Percentiles rank a stretch among this genome's conserved stretches.
Evolutionary conservation across 1,140 invertebrate genomes (phyloP).

Genomic region (Diachasmimorpha longicaudata): DNA sequence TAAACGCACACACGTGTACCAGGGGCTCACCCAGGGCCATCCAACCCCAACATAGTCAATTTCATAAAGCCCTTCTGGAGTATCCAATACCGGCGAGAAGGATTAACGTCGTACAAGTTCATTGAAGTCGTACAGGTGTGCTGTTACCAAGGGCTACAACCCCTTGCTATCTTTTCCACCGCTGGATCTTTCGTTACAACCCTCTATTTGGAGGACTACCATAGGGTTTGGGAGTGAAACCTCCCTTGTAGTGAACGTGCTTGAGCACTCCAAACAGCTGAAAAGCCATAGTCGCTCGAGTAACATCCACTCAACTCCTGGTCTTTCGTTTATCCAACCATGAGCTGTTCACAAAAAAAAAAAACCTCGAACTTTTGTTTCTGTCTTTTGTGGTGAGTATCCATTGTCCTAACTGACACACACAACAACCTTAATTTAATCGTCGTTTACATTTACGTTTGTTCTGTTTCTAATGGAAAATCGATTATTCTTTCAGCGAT

Average conservation of each 20-base stretch:
- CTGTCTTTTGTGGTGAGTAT: not conserved
- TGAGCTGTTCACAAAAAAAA: not conserved
- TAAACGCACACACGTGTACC: not conserved
- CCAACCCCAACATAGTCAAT: not conserved
- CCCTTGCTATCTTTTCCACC: not conserved
- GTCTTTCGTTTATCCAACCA: not conserved
- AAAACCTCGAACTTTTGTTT: not conserved
- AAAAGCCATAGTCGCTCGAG: not conserved
- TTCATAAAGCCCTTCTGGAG: not conserved
- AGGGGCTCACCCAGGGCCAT: not conserved
- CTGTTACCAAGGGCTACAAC: not conserved
- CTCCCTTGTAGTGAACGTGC: not conserved
- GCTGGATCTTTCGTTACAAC: not conserved
- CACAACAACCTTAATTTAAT: too few relatives aligned
- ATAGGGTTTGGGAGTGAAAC: not conserved
- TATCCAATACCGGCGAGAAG: not conserved
- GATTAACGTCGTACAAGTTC: conserved; percentile 16
- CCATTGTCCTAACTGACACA: too few relatives aligned
- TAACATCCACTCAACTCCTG: not conserved
- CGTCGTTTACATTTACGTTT: too few relatives aligned
- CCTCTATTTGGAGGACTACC: not conserved
- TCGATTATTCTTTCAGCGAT: too few relatives aligned
- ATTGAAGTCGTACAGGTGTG: conserved; percentile 19
- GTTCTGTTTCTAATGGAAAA: too few relatives aligned
- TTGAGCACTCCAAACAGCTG: not conserved